Evolutionary conservation across 2,113 vertebrate species (phyloP).

Genomic region (Pelusios castaneus): DNA sequence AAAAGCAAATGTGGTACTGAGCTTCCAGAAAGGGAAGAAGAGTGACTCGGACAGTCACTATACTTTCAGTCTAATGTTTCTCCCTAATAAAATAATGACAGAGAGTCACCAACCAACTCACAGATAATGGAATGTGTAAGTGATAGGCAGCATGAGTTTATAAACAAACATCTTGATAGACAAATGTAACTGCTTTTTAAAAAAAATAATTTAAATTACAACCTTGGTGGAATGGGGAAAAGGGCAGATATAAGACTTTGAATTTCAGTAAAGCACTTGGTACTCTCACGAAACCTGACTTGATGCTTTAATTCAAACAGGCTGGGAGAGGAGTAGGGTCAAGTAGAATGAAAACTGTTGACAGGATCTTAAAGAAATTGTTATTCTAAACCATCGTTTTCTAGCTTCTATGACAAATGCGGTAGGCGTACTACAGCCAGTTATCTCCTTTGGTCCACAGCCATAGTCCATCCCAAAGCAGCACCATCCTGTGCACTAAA

Average conservation of each 20-base stretch:
- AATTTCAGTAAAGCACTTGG: not conserved
- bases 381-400: not conserved
- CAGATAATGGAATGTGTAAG: not conserved
- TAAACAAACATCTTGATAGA: not conserved
- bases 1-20: not conserved
- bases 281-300: not conserved
- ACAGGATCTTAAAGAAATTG: not conserved
- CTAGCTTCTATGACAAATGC: not conserved
- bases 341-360: not conserved
- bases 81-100: not conserved
- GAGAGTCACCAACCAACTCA: not conserved
- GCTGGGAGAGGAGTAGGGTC: not conserved
- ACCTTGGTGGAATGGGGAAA: not conserved
- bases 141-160: not conserved
- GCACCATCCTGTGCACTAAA: not conserved
- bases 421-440: not conserved
- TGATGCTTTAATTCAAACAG: not conserved
- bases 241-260: not conserved
- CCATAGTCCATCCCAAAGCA: not conserved
- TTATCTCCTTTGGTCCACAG: not conserved
- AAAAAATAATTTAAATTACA: not conserved
- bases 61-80: not conserved
- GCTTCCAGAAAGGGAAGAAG: not conserved
- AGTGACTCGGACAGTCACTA: not conserved
- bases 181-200: not conserved